Evolutionary conservation across 2,113 vertebrate species (phyloP), one percentile per base, ranked within the genome.

Genomic region (Pimephales promelas): DNA sequence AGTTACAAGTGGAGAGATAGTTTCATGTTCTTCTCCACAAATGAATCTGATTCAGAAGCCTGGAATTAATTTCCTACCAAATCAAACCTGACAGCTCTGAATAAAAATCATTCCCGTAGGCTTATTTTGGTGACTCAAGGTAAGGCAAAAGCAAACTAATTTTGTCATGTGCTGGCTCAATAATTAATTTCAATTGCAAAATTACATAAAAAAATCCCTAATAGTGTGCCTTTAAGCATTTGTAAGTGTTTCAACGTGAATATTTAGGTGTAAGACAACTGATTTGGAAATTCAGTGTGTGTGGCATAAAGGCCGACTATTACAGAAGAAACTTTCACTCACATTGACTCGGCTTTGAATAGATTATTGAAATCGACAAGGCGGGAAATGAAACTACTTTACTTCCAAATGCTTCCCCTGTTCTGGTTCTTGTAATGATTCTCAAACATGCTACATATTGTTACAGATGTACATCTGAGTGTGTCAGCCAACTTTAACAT

Each of bases 301-400:
- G 47, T 54, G 47, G 79, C 31, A 24, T 45, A 36, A 36, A 81
- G 47, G 49, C 61, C 24, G 49, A 49, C 28, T 20, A 66, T 81
- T 68, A 36, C 10, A 70, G 20, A 10, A n/a, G 13, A 20, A 81
- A 56, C 79, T 14, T 52, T 81, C 45, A 70, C 47, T 56, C 47
- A 54, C 64, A 81, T 68, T 81, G 64, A 81, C 62, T 81, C 24
- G 62, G 28, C 79, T 70, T 52, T 70, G 47, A 81, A 70, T 70
- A 18, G 20, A 68, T 81, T 70, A 81, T 81, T 70, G 28, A 81
- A 81, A 70, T 20, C 31, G 62, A 81, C 79, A 70, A 70, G 64
- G 79, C 64, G 62, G 28, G 45, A 81, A 70, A 70, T 81, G 64
- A 54, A 81, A 70, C 47, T 70, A 81, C 64, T 70, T 81, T n/a